Conservation (phyloP, 2,113 vertebrate genomes). For the Brevimyrus niger region DNA sequence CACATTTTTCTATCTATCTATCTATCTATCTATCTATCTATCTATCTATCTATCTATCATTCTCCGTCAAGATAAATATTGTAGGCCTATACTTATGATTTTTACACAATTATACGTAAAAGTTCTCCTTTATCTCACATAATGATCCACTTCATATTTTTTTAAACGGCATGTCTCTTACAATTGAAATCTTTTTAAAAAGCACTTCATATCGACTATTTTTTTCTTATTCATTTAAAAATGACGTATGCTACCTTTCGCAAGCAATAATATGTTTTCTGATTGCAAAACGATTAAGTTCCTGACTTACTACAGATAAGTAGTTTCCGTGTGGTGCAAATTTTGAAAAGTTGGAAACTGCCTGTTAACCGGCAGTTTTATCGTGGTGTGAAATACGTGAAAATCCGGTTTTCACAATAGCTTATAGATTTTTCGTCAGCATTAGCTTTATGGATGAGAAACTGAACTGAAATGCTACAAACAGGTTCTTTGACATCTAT, state of each 20-base stretch:
- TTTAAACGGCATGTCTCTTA: neutral
- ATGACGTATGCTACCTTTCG: neutral
- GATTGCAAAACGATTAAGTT: neutral
- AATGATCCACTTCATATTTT: neutral
- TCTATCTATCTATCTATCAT: no score
- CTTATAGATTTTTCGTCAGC: neutral
- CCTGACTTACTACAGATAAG: neutral
- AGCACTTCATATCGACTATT: neutral
- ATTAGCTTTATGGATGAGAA: neutral
- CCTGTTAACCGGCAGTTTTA: neutral
- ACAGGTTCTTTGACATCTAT: neutral
- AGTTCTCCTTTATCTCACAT: neutral
- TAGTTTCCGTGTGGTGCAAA: neutral
- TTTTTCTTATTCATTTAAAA: neutral
- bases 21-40: no score
- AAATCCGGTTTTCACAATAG: neutral
- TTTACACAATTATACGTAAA: neutral
- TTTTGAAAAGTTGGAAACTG: neutral
- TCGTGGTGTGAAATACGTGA: neutral
- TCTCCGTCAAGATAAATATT: neutral
- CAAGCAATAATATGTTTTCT: neutral
- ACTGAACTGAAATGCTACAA: neutral
- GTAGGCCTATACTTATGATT: neutral
- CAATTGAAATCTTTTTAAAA: neutral
- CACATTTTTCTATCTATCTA: no score